Evolutionary conservation across 2,888 invertebrate species (phyloP).

Genomic region (Apoderus coryli): DNA sequence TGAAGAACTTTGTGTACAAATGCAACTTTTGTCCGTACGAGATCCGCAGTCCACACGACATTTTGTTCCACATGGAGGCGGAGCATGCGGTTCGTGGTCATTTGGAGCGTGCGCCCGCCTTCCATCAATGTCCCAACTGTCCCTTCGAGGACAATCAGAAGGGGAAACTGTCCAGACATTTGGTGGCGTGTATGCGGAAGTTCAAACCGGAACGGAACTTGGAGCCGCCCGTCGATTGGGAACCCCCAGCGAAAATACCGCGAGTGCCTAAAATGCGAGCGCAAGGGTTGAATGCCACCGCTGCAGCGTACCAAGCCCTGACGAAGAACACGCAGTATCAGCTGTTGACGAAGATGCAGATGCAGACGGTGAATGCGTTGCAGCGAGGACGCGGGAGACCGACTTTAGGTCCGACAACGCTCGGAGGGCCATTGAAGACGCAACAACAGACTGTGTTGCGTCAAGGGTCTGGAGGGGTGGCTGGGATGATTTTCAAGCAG

Average conservation of each 20-base stretch:
- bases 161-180: constrained; percentile 77
- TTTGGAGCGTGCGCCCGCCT: constrained; percentile 70
- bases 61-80: constrained; percentile 82
- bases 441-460: constrained; percentile 23
- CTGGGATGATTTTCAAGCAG: constrained; percentile 56
- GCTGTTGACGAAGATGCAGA: constrained; percentile 29
- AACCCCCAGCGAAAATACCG: constrained; percentile 87
- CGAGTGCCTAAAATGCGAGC: constrained; percentile 41
- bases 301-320: constrained; percentile 36
- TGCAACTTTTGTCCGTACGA: constrained; percentile 39
- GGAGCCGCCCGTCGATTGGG: constrained; percentile 80
- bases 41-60: constrained; percentile 71
- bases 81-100: constrained; percentile 74
- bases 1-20: constrained; percentile 72
- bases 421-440: constrained; percentile 20
- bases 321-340: constrained; percentile 30
- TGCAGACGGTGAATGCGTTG: constrained; percentile 22
- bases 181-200: constrained; percentile 75
- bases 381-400: constrained; percentile 31
- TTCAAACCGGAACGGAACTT: constrained; percentile 78
- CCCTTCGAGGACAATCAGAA: constrained; percentile 90
- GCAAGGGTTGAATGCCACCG: constrained; percentile 28
- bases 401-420: constrained; percentile 20
- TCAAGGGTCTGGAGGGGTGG: too few relatives aligned
- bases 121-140: constrained; percentile 86